Percentiles rank a stretch among this genome's conserved stretches.
phyloP scores from a whole-genome alignment of 2,797 vertebrate genomes.

The Tolypeutes matacus region DNA sequence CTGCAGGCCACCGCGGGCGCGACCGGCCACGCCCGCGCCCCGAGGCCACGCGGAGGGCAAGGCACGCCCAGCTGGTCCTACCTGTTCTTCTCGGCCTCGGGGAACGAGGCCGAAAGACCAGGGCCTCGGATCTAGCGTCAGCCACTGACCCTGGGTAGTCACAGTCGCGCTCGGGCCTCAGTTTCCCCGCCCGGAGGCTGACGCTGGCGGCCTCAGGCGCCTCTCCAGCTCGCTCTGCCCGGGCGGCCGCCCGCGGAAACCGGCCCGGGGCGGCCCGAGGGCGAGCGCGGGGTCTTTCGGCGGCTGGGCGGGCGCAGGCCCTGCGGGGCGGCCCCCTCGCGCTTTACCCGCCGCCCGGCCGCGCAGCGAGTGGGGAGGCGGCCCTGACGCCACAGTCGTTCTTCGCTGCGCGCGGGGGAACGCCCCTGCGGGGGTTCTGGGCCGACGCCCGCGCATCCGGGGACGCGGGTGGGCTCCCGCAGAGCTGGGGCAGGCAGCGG shows the following conservation, averaged over 20 bases:
- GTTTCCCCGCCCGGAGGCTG: slow-evolving; percentile 33
- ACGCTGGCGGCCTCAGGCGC: not conserved
- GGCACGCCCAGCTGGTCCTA: not conserved
- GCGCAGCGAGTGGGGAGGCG: not conserved
- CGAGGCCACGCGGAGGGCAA: not conserved
- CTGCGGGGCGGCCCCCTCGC: not conserved
- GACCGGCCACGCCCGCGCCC: not conserved
- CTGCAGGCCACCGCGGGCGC: not conserved
- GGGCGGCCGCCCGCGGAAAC: not conserved
- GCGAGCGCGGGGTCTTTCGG: slow-evolving; percentile 36
- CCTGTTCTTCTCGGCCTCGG: fast-evolving
- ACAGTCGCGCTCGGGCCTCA: slow-evolving; percentile 26
- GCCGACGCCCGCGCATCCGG: not conserved
- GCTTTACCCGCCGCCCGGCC: not conserved
- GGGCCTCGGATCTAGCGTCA: not conserved
- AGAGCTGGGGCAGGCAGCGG: not conserved
- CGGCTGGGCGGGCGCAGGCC: not conserved
- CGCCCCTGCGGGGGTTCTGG: not conserved
- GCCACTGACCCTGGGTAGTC: slow-evolving; percentile 61
- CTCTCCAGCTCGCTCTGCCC: not conserved
- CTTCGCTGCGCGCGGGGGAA: not conserved
- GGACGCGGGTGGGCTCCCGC: not conserved
- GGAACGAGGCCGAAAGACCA: not conserved
- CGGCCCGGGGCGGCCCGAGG: not conserved
- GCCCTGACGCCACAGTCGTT: not conserved